phyloP scores from a whole-genome alignment of 1,140 invertebrate species.

The Oscheius sp. region DNA sequence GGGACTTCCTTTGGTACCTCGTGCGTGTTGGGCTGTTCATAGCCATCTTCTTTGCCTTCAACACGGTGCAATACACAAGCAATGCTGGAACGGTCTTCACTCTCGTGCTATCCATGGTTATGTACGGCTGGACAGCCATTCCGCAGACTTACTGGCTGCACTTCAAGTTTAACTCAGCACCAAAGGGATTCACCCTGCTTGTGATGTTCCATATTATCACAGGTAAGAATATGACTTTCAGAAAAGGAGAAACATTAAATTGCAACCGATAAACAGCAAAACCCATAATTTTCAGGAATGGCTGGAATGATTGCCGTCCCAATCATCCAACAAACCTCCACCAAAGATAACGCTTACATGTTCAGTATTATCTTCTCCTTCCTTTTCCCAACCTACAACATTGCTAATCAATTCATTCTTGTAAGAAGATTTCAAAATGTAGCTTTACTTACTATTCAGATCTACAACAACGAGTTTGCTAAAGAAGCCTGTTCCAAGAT shows the following conservation, averaged over 20 bases:
- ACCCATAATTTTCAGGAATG: constrained; percentile 47
- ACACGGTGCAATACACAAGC: constrained; percentile 4
- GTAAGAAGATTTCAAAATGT: constrained; percentile 3
- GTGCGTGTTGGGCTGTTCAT: constrained; percentile 28
- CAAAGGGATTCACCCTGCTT: constrained; percentile 53
- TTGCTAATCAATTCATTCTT: constrained; percentile 42
- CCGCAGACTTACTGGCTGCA: constrained; percentile 51
- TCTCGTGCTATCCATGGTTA: constrained; percentile 46
- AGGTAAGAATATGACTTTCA: constrained; percentile 25
- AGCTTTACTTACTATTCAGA: not conserved
- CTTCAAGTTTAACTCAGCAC: constrained; percentile 47
- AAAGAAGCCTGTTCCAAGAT: constrained; percentile 38
- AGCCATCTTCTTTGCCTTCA: constrained; percentile 31
- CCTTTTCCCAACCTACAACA: constrained; percentile 50
- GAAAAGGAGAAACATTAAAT: constrained; percentile 13
- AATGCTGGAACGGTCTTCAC: not conserved
- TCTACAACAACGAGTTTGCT: constrained; percentile 49
- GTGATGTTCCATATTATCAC: constrained; percentile 53
- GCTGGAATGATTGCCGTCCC: constrained; percentile 53
- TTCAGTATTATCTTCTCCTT: constrained; percentile 47
- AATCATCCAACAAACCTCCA: constrained; percentile 44
- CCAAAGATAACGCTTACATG: constrained; percentile 33
- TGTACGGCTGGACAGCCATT: constrained; percentile 51
- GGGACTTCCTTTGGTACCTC: constrained; percentile 33
- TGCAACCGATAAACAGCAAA: too few species aligned